Evolutionary conservation across 1,140 invertebrate species (phyloP).

Genomic region (Gonatopus flavifemur): DNA sequence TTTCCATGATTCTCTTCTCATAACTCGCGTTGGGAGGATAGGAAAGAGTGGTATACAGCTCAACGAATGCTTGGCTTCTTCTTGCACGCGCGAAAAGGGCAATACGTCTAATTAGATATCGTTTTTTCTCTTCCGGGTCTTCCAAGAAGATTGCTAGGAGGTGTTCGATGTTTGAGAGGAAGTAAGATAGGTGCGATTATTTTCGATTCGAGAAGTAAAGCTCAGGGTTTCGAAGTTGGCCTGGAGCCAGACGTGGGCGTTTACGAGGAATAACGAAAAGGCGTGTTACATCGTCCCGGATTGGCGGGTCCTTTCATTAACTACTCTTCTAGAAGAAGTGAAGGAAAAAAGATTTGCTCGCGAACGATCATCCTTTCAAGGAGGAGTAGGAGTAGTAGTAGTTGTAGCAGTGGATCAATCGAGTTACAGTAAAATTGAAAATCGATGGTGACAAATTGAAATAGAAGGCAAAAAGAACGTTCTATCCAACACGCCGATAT

Average conservation of each 20-base stretch:
- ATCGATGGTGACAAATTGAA: neutral
- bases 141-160: constrained; percentile 8
- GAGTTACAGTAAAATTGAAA: constrained; percentile 3
- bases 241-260: constrained; percentile 26
- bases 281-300: constrained; percentile 15
- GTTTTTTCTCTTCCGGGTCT: neutral
- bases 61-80: too few relatives aligned
- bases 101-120: constrained; percentile 13
- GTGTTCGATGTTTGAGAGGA: neutral
- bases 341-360: neutral
- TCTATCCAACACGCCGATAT: neutral
- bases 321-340: neutral
- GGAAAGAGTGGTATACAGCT: too few relatives aligned
- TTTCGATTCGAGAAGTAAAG: constrained; percentile 31
- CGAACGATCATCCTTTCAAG: neutral
- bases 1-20: too few relatives aligned
- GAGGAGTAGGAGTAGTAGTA: too few relatives aligned
- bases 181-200: constrained; percentile 21
- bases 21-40: too few relatives aligned
- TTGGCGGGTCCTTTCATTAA: constrained; percentile 23
- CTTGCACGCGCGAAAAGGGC: neutral
- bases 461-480: neutral
- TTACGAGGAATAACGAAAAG: constrained; percentile 29
- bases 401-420: too few relatives aligned
- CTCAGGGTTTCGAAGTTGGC: constrained; percentile 13